A percentile compares a stretch with the other conserved stretches of the same genome.
These are phyloP conservation scores for Campaea margaritaria DNA, from an alignment of 2,888 invertebrate genomes.

Conservation along the genomic window DNA sequence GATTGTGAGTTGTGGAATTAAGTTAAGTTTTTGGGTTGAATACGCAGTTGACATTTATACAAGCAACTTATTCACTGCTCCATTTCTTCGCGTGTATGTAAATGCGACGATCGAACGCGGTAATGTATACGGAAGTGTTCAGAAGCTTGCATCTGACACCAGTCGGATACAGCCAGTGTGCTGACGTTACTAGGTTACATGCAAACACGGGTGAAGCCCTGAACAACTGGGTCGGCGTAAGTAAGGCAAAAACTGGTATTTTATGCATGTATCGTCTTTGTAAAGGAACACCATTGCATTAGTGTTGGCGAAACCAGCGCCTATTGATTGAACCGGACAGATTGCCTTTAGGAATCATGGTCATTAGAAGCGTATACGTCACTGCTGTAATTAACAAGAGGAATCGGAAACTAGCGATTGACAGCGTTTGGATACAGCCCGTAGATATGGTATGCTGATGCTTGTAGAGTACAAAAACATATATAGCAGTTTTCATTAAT, in stretches of 20 bases:
- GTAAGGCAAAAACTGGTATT: constrained; percentile 20
- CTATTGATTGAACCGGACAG: neutral
- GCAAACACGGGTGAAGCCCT: constrained; percentile 22
- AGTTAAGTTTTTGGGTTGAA: neutral
- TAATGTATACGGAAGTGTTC: constrained; percentile 48
- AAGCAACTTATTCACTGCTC: constrained; percentile 15
- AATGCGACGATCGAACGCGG: constrained; percentile 42
- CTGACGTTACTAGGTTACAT: constrained; percentile 43
- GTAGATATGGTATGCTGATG: constrained; percentile 34
- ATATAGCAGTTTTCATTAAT: too few species aligned
- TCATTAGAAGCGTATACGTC: too few species aligned
- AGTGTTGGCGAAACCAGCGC: neutral
- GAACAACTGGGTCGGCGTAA: constrained; percentile 19
- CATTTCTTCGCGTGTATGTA: constrained; percentile 21
- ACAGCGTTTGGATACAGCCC: constrained; percentile 47
- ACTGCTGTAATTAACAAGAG: constrained; percentile 1
- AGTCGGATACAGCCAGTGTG: constrained; percentile 50
- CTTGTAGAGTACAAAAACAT: constrained; percentile 38
- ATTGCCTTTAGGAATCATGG: neutral
- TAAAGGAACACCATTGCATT: constrained; percentile 21
- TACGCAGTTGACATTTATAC: neutral
- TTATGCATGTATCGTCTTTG: constrained; percentile 16
- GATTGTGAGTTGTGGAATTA: neutral
- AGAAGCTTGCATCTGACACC: constrained; percentile 53
- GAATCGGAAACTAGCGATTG: constrained; percentile 17